A percentile compares a stretch with the other conserved stretches of the same genome.
Conservation (phyloP, 1,140 invertebrate genomes). For the Psilanteris sp. region DNA sequence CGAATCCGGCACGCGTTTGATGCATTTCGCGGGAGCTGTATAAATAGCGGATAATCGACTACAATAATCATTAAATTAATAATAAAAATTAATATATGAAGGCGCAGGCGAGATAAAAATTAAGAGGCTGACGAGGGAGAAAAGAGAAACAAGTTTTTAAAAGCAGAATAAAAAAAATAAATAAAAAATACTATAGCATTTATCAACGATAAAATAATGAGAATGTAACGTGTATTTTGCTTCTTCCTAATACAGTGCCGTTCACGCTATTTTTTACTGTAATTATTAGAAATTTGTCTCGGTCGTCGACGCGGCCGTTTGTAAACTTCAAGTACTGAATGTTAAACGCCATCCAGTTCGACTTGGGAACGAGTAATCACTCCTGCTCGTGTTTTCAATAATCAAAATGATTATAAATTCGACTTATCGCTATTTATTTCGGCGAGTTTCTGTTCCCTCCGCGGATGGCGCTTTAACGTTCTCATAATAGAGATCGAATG, state of each 20-base stretch:
- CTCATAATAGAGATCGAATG: constrained; percentile 45
- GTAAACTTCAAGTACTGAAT: constrained; percentile 32
- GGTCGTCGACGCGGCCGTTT: constrained; percentile 63
- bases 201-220: constrained; percentile 79
- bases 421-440: not conserved
- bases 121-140: constrained; percentile 16
- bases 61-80: constrained; percentile 64
- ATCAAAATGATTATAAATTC: constrained; percentile 12
- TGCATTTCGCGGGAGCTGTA: constrained; percentile 63
- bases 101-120: constrained; percentile 25
- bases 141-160: constrained; percentile 55
- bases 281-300: constrained; percentile 73
- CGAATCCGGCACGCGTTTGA: constrained; percentile 42
- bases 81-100: constrained; percentile 59
- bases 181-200: constrained; percentile 77
- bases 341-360: constrained; percentile 7
- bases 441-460: not conserved
- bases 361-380: constrained; percentile 1
- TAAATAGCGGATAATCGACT: constrained; percentile 68
- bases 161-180: constrained; percentile 53
- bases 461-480: constrained; percentile 40
- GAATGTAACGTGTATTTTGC: constrained; percentile 80
- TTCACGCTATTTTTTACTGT: constrained; percentile 81
- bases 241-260: constrained; percentile 81
- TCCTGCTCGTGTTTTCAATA: not conserved